Evolutionary conservation across 2,797 vertebrate species (phyloP), one percentile per base, ranked within the genome.

Genomic region (Eupleurogrammus muticus): DNA sequence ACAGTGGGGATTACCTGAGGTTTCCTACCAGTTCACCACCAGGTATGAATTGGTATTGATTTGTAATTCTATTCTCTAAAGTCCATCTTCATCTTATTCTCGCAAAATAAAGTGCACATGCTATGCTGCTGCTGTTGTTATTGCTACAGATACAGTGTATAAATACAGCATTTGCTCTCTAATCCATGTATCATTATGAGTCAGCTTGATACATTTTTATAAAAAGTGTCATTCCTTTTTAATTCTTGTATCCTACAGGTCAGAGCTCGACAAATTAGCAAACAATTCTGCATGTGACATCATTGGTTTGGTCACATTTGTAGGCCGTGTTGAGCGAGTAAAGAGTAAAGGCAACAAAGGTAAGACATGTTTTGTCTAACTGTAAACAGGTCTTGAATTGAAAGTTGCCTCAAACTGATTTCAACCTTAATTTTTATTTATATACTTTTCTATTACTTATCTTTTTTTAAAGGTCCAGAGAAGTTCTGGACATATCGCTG

Each of bases 401-500:
- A 17, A 51, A 60, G 19, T 20, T 1, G 2, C 19, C 40, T 17
- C 20, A 0, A 35, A 56, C 16, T 14, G 17, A 48, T 23, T 2
- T 0, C 16, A 9, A 35, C 56, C 38, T 36, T 59, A 0, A 4
- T 17, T 2, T 56, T 28, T 28, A 6, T 28, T 3, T 28, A 6
- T 28, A 6, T 28, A 6, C n/a, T n/a, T n/a, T n/a, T n/a, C n/a
- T n/a, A n/a, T n/a, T n/a, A n/a, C n/a, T n/a, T 28, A 6, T 28
- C 3, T 28, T 3, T 28, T 28, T 28, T 28, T 28, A 28, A 28
- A 97, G 96, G 92, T 58, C 90, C 85, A 70, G 96, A 97, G 84
- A 96, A 97, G 75, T 97, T 95, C 90, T 98, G 95, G 96, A 92
- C 94, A 0, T 95, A 96, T 87, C 96, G 96, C 38, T 99, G 97